Evolutionary conservation across 2,888 invertebrate species (phyloP), one percentile per base, ranked within the genome.

Genomic region (Podotricha telesiphe): DNA sequence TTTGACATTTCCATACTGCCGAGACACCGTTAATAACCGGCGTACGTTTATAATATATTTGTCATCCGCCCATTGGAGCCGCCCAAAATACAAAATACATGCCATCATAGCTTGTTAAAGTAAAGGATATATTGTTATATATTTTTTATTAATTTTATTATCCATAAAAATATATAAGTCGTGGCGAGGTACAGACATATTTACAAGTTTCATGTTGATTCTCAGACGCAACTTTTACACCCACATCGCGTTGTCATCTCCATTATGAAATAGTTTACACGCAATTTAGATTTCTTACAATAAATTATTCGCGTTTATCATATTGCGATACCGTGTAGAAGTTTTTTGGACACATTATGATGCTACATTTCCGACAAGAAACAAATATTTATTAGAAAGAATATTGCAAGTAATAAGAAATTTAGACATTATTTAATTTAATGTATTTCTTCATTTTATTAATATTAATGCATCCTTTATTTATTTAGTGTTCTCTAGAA

Each of bases 1-100:
- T 76, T 76, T 78, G 77, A 78, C 79, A 78, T 79, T 79, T 76
- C 68, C 66, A 45, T 70, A 58, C 53, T 37, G 40, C 37, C 67
- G 70, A 63, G 67, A 45, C 58, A 47, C 45, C 61, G 42, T 53
- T 53, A 53, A 42, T 61, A 62, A 53, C 45, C 53, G n/a, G 67
- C 20, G 62, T 66, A 51, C 28, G 59, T 51, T 50, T 55, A 47
- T 42, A 42, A 67, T 62, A 62, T 62, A 67, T 62, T 67, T 62
- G 53, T 55, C 53, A 55, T 62, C 50, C 13, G 67, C 53, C 53
- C 53, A 37, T 62, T 67, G 3, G 22, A 47, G 20, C 47, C 45
- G 47, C 45, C 53, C 28, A 19, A 28, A 51, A 50, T 34, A 34
- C 19, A 40, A 51, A 50, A n/a, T 8, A 48, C 28, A 53, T 34